Base-by-base conservation (phyloP, 2,888 invertebrate genomes). In the Ctenicera cuprea region DNA sequence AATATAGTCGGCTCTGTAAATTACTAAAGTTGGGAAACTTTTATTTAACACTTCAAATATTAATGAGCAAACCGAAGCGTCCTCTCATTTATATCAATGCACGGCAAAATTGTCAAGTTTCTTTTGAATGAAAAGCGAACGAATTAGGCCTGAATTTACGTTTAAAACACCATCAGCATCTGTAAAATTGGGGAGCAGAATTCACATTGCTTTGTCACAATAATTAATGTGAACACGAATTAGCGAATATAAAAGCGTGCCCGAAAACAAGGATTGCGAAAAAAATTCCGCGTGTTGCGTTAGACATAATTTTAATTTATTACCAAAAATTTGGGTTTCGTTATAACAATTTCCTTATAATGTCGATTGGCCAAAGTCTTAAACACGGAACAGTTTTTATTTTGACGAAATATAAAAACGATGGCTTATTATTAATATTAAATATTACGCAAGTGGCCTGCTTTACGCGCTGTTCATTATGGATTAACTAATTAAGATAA, bases 301-400 rank as follows among this genome's bases (percentile, higher is more conserved):
- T 48, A 18, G 16, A 14, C 48, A 48, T 16, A 48, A 16, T 48
- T 48, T 48, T 48, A 48, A 48, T 48, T 48, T 48, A 48, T 48
- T 48, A 11, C 48, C 48, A 11, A 48, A 48, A 48, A 18, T 16
- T 20, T 18, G 18, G 14, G 48, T 20, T 20, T 18, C 18, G 48
- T 11, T 33, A 48, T 5, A 48, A 48, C 18, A 5, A 1, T 48
- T 48, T 18, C 48, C 20, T 11, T 5, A n/a, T n/a, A 9, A 16
- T 20, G 48, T 18, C 16, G 48, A 16, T 48, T 48, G 16, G 43
- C 14, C 14, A 16, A 14, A 14, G 1, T n/a, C n/a, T n/a, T n/a
- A 41, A 41, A 14, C 41, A 41, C 41, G 41, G 14, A 41, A 41
- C 8, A 1, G 2, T 33, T 33, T 33, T 33, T 33, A 33, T 33